Evolutionary conservation across 2,888 invertebrate species (phyloP).

Genomic region (Strigamia crassipes): DNA sequence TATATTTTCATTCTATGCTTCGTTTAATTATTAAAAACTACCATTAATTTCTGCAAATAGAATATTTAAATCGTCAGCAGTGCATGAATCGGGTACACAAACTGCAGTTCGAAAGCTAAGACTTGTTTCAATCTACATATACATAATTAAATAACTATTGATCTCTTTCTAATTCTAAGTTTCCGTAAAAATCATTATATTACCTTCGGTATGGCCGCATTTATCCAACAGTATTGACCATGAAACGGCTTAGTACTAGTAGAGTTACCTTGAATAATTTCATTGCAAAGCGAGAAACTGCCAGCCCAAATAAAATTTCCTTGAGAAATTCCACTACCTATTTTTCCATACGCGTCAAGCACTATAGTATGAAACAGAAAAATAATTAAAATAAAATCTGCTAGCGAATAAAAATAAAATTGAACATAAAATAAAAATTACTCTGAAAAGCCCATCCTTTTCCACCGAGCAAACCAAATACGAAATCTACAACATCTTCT

Average conservation of each 20-base stretch:
- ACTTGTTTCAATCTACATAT: not conserved
- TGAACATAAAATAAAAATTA: not conserved
- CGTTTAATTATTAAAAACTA: not conserved
- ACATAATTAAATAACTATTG: not conserved
- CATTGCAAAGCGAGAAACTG: not conserved
- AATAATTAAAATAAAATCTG: not conserved
- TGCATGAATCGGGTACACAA: not conserved
- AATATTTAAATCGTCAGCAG: not conserved
- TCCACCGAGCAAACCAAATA: not conserved
- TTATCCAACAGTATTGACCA: not conserved
- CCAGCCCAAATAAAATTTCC: conserved; percentile 25
- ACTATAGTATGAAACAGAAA: not conserved
- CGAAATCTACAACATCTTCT: not conserved
- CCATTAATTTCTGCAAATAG: not conserved
- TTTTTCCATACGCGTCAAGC: conserved; percentile 26
- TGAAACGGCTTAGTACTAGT: not conserved
- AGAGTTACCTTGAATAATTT: not conserved
- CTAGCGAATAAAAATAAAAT: not conserved
- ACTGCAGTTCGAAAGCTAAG: not conserved
- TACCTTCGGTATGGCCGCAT: not conserved
- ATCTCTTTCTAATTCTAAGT: not conserved
- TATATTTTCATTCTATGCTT: not conserved
- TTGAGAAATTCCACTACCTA: not conserved
- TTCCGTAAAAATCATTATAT: not conserved
- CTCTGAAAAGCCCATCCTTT: not conserved